Conservation (phyloP, 2,888 invertebrate species). For the Eubasilissa splendida region DNA sequence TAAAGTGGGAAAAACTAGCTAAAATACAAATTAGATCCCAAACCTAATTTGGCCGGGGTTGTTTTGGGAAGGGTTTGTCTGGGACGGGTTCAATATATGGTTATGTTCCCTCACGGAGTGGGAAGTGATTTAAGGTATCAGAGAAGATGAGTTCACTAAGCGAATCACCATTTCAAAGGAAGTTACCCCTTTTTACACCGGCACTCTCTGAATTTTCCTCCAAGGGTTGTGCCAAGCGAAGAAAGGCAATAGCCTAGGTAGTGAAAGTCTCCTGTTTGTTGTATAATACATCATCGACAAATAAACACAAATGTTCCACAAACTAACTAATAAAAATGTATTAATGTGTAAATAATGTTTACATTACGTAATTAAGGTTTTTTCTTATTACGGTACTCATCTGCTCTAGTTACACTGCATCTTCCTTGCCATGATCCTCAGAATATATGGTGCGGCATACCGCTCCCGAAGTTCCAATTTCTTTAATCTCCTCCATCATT, state of each 20-base stretch:
- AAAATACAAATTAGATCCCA: constrained; percentile 51
- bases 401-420: too few species aligned
- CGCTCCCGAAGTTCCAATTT: too few species aligned
- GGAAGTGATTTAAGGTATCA: constrained; percentile 54
- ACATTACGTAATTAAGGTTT: too few species aligned
- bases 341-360: too few species aligned
- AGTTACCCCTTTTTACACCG: constrained; percentile 51
- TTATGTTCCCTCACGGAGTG: constrained; percentile 46
- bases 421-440: too few species aligned
- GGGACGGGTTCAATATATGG: constrained; percentile 49
- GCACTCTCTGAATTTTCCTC: background rate
- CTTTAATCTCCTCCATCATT: too few species aligned
- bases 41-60: constrained; percentile 49
- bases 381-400: too few species aligned
- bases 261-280: too few species aligned
- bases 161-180: constrained; percentile 55
- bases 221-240: constrained; percentile 16
- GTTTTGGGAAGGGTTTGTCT: constrained; percentile 19
- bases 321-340: too few species aligned
- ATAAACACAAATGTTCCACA: too few species aligned
- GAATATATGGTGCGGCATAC: too few species aligned
- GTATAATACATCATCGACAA: too few species aligned
- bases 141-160: constrained; percentile 52
- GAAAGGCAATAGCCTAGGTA: background rate
- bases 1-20: constrained; percentile 42